Evolutionary conservation across 2,888 invertebrate genomes (phyloP).

Genomic region (Drosophila subquinaria): DNA sequence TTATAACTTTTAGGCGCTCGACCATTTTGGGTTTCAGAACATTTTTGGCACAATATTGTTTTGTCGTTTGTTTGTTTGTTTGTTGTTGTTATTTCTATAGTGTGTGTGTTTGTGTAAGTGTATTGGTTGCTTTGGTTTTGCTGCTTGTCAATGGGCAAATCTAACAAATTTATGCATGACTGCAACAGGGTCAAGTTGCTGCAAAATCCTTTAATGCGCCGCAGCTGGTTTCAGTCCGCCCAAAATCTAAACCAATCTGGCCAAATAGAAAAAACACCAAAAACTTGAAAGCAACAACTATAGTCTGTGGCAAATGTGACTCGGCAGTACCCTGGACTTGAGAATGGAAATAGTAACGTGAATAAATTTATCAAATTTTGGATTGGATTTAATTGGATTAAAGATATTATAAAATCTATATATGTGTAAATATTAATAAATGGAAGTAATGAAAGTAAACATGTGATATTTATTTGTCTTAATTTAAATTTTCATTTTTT

Average conservation of each 20-base stretch:
- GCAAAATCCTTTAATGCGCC: slow-evolving; percentile 77
- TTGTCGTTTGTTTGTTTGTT: slow-evolving; percentile 30
- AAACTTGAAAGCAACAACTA: slow-evolving; percentile 25
- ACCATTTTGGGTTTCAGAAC: slow-evolving; percentile 44
- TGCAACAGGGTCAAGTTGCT: slow-evolving; percentile 77
- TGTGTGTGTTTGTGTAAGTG: slow-evolving; percentile 17
- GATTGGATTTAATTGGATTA: too few relatives aligned
- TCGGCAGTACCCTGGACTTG: slow-evolving; percentile 9
- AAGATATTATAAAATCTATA: too few relatives aligned
- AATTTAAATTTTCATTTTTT: too few relatives aligned
- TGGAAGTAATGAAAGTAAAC: too few relatives aligned
- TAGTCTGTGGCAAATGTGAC: neutral
- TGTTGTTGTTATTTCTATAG: slow-evolving; percentile 30
- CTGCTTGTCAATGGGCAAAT: slow-evolving; percentile 69
- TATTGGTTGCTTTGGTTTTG: slow-evolving; percentile 37
- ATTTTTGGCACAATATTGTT: slow-evolving; percentile 64
- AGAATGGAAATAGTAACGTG: neutral
- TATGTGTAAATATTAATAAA: too few relatives aligned
- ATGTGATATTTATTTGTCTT: too few relatives aligned
- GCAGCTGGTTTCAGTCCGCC: slow-evolving; percentile 56
- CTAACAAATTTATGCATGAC: slow-evolving; percentile 79
- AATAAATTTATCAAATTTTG: neutral
- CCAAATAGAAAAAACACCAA: slow-evolving; percentile 33
- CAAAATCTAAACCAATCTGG: slow-evolving; percentile 45
- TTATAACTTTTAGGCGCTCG: slow-evolving; percentile 65